Evolutionary conservation across 2,113 vertebrate genomes (phyloP).

Genomic region (Notothenia rossii): DNA sequence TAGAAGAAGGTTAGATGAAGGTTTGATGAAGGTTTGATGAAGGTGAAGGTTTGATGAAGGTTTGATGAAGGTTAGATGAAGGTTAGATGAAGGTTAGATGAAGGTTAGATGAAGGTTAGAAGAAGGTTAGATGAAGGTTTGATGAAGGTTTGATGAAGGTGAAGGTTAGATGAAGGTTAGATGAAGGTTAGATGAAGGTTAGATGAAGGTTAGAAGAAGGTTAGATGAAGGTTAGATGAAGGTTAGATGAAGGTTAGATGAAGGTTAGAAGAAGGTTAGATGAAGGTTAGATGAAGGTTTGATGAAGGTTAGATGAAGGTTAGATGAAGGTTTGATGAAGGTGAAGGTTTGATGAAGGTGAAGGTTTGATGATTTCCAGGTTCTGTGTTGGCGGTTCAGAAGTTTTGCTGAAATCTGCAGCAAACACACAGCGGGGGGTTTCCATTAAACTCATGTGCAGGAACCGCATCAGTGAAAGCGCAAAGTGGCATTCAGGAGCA

Average conservation of each 20-base stretch:
- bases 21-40: conserved; percentile 8
- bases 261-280: conserved; percentile 9
- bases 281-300: background rate
- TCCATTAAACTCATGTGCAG: conserved; percentile 41
- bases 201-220: background rate
- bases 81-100: conserved; percentile 7
- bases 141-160: background rate
- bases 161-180: background rate
- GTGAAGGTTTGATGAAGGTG: background rate
- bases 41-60: background rate
- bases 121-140: background rate
- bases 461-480: conserved; percentile 37
- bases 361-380: conserved; percentile 20
- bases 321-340: conserved; percentile 1
- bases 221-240: conserved; percentile 5
- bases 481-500: conserved; percentile 48
- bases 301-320: background rate
- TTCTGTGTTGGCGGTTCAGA: background rate
- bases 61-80: conserved; percentile 10
- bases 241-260: conserved; percentile 9
- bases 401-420: conserved; percentile 27
- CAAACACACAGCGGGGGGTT: background rate
- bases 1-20: background rate
- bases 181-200: conserved; percentile 6
- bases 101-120: conserved; percentile 5